Evolutionary conservation across 2,113 vertebrate species (phyloP).

Genomic region (Bagarius yarrelli): DNA sequence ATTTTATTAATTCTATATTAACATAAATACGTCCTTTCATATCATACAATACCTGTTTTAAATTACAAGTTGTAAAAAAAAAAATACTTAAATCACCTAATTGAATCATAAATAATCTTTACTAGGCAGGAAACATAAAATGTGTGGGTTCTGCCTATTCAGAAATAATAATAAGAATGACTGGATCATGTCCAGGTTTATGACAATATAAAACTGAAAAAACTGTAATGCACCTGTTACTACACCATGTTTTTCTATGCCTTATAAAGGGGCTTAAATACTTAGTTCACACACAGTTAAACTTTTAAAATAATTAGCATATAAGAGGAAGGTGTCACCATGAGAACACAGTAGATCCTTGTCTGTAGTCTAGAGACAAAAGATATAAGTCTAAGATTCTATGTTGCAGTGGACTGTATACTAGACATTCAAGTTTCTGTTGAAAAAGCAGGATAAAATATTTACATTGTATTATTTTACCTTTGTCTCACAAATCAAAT

Average conservation of each 20-base stretch:
- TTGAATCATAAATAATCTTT: too few species aligned
- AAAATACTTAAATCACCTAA: too few species aligned
- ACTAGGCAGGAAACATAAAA: too few species aligned
- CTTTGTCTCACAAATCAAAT: constrained; percentile 25
- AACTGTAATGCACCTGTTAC: neutral
- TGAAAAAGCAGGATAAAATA: constrained; percentile 20
- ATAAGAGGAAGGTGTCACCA: neutral
- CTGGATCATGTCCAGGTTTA: too few species aligned
- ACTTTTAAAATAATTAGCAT: neutral
- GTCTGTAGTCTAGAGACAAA: neutral
- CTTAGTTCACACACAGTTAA: neutral
- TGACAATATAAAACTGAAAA: neutral
- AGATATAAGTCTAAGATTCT: neutral
- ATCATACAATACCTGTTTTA: too few species aligned
- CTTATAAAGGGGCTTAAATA: neutral
- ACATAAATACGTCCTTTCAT: too few species aligned
- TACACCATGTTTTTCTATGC: neutral
- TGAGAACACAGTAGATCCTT: neutral
- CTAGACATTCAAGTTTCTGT: constrained; percentile 45
- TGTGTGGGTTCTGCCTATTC: too few species aligned
- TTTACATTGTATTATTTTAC: constrained; percentile 16
- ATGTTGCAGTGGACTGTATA: constrained; percentile 16
- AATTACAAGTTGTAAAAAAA: too few species aligned
- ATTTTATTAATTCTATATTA: too few species aligned
- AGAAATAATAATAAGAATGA: too few species aligned